These are phyloP conservation scores for Stomatorhinus ivindoensis DNA, from an alignment of 2,113 vertebrate genomes.

Conservation along the genomic window DNA sequence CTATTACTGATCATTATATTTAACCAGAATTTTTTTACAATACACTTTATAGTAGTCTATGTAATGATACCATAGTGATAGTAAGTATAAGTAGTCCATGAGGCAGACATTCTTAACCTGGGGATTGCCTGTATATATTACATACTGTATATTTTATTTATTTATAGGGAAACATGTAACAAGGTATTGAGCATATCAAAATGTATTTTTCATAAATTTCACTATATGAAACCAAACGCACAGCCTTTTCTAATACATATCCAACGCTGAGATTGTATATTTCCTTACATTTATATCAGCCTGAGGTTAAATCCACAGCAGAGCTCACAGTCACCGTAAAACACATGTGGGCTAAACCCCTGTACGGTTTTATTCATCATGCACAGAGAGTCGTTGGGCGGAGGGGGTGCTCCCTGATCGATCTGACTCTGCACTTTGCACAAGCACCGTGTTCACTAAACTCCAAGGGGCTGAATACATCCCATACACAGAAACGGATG, in stretches of 20 bases:
- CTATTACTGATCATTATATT: not conserved
- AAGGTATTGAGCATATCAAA: not conserved
- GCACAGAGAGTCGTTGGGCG: not conserved
- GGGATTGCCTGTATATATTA: not conserved
- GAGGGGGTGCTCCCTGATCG: not conserved
- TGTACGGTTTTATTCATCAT: not conserved
- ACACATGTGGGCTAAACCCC: not conserved
- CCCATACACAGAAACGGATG: not conserved
- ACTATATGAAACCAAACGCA: not conserved
- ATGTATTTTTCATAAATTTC: not conserved
- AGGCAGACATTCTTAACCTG: not conserved
- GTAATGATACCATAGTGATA: too few relatives aligned
- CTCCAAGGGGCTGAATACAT: not conserved
- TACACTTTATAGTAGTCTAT: not conserved
- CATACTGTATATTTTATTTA: not conserved
- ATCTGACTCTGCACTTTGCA: not conserved
- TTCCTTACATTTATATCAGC: too few relatives aligned
- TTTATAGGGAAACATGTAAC: not conserved
- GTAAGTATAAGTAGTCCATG: not conserved
- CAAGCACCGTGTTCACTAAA: not conserved
- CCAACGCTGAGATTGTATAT: too few relatives aligned
- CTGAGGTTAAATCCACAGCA: too few relatives aligned
- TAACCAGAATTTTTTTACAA: not conserved
- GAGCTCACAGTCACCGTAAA: not conserved
- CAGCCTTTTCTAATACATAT: too few relatives aligned